Base-by-base conservation (phyloP, 1,140 invertebrate genomes). In the Phthorimaea operculella region DNA sequence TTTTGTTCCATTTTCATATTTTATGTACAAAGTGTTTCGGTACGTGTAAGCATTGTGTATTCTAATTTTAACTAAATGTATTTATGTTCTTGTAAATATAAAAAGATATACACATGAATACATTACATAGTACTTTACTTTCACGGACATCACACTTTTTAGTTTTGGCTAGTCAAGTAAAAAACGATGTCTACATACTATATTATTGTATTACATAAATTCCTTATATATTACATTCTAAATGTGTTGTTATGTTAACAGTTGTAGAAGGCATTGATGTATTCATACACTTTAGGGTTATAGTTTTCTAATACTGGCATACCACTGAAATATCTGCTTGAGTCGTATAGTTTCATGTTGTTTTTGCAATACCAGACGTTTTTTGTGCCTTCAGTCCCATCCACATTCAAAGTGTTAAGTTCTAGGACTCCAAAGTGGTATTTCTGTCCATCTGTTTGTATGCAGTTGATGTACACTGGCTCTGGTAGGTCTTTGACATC, bases 361-460 rank as follows among this genome's bases (percentile, higher is more conserved):
- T 89, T 87, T 47, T 89, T 88, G 55, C 89, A 87, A 88, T 93
- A 97, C 88, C 92, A 94, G 62, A 93, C 88, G 82, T 97, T 97
- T 71, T 91, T 94, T 1, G 87, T 76, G n/a, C 89, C 89, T 33
- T 88, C 80, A 21, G 53, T 72, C 3, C 86, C 84, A 72, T 90
- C 85, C 4, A 94, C 62, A 77, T 93, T 86, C 15, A 96, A 79
- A 1, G 93, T 95, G 70, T 97, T 96, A n/a, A 97, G 82, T 81
- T 97, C 94, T 60, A 94, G 90, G 36, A 94, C 88, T 9, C 91
- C 90, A 77, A 96, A 96, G 70, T 95, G 90, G 69, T 94, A 94
- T 7, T 84, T 74, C 55, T 89, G 83, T 12, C 93, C 90, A 72
- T 95, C 90, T 1, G 91, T 90, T 50, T 95, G 92, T 58, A 96